A percentile compares a stretch with the other conserved stretches of the same genome.
Evolutionary conservation across 2,113 vertebrate genomes (phyloP).

Genomic region (Nothoprocta perdicaria): DNA sequence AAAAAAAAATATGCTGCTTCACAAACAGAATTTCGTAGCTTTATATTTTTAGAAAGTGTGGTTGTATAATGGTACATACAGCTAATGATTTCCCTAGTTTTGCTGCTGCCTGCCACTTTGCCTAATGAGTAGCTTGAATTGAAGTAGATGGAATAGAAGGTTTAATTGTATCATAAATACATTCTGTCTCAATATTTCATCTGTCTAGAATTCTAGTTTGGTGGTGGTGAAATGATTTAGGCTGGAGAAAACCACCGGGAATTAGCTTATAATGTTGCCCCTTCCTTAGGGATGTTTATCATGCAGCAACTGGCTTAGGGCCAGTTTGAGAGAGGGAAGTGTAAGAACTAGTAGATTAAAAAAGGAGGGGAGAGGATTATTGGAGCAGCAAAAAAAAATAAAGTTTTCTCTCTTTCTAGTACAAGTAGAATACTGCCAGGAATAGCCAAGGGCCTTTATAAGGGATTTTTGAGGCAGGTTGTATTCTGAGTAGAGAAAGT

Average conservation of each 20-base stretch:
- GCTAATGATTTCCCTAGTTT: constrained; percentile 44
- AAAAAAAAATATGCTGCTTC: background rate
- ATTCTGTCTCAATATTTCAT: constrained; percentile 12
- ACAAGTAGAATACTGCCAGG: background rate
- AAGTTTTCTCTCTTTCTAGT: background rate
- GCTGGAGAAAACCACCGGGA: background rate
- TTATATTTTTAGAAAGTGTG: constrained; percentile 13
- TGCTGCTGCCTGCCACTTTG: constrained; percentile 39
- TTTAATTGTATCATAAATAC: constrained; percentile 29
- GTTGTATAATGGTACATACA: background rate
- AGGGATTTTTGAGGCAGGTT: background rate
- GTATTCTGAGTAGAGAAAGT: background rate
- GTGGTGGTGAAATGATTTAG: background rate
- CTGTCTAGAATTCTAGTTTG: background rate
- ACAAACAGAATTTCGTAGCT: constrained; percentile 21
- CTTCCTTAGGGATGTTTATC: constrained; percentile 5
- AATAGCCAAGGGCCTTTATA: background rate
- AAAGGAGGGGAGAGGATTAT: background rate
- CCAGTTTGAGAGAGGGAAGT: background rate
- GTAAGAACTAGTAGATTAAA: background rate
- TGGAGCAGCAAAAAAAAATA: background rate
- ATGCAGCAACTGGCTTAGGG: background rate
- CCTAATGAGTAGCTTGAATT: constrained; percentile 36
- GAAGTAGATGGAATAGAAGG: constrained; percentile 21
- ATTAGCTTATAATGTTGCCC: constrained; percentile 1